Percentiles rank a stretch among this genome's conserved stretches.
These are phyloP conservation scores for Argopecten irradians DNA, from an alignment of 1,140 invertebrate species.

Conservation along the genomic window DNA sequence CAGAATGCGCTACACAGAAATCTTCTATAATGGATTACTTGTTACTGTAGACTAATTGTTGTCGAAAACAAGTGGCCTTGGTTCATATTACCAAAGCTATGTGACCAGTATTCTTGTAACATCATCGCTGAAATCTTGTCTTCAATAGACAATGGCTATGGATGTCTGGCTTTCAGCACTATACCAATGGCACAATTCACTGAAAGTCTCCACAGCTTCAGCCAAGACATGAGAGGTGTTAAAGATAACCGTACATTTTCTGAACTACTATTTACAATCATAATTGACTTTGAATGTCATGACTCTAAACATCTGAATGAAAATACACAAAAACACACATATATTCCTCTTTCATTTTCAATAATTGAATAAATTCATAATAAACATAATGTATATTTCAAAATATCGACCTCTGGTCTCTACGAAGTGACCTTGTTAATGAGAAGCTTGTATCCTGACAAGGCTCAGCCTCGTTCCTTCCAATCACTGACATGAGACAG, in stretches of 20 bases:
- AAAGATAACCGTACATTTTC: no score
- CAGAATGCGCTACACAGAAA: neutral
- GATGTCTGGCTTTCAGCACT: neutral
- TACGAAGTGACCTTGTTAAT: neutral
- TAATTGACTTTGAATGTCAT: no score
- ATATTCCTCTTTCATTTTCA: no score
- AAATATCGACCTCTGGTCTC: neutral
- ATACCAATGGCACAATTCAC: neutral
- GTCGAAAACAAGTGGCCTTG: neutral
- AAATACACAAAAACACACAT: no score
- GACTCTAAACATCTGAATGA: no score
- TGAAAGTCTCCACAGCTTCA: neutral
- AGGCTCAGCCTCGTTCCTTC: neutral
- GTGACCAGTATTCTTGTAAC: neutral
- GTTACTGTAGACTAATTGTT: neutral
- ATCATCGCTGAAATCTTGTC: neutral
- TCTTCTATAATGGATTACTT: neutral
- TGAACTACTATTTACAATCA: no score
- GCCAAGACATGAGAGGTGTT: no score
- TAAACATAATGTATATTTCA: no score
- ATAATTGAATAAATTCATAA: no score
- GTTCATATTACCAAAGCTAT: neutral
- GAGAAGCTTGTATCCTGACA: constrained; percentile 10
- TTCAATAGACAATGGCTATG: neutral
- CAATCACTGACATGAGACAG: constrained; percentile 15